phyloP scores from a whole-genome alignment of 2,888 invertebrate genomes.

The Catocala fraxini region DNA sequence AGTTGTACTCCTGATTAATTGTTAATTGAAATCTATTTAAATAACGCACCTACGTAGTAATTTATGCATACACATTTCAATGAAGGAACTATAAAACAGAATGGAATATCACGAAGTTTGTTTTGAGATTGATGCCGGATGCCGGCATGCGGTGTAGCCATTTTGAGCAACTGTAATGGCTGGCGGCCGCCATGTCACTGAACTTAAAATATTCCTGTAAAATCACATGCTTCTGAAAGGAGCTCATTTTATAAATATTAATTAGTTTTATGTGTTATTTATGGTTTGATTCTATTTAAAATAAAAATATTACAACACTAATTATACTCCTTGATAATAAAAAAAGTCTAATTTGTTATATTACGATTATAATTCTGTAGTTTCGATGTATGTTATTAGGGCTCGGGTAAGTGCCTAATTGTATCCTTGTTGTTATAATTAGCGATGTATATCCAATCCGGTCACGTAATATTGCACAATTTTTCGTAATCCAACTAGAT shows the following conservation, averaged over 20 bases:
- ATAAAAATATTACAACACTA: no score
- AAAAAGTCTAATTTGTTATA: no score
- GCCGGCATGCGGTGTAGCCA: conserved; percentile 73
- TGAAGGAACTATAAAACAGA: background rate
- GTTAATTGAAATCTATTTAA: no score
- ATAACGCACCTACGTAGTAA: background rate
- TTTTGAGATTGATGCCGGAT: conserved; percentile 61
- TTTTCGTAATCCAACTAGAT: conserved; percentile 1
- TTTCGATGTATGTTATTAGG: conserved; percentile 39
- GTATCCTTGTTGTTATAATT: background rate
- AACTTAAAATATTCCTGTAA: conserved; percentile 57
- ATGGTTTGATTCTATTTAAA: no score
- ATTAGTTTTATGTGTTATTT: no score
- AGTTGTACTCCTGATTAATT: conserved; percentile 12
- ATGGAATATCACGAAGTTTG: conserved; percentile 13
- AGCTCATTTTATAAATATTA: no score
- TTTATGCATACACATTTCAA: background rate
- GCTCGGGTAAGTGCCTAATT: conserved; percentile 34
- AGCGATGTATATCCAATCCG: conserved; percentile 1
- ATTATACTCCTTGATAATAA: no score
- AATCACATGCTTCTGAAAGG: conserved; percentile 31
- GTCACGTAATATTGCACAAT: background rate
- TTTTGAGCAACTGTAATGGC: conserved; percentile 72
- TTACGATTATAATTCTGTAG: background rate
- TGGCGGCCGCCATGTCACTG: conserved; percentile 78